Evolutionary conservation across 2,113 vertebrate species (phyloP).

Genomic region (Pelusios castaneus): DNA sequence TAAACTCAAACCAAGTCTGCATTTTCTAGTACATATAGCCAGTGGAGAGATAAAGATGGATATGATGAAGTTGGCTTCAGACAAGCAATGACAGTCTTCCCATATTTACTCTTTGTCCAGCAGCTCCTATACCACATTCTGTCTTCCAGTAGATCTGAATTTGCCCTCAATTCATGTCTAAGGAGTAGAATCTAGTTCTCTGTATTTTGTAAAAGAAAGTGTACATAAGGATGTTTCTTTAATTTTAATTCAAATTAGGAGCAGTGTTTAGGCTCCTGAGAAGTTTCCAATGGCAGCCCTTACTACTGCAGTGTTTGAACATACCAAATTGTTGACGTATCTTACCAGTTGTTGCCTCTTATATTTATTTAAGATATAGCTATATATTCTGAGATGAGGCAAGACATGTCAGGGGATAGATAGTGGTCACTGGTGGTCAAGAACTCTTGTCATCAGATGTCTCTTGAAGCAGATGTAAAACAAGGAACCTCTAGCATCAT

Average conservation of each 20-base stretch:
- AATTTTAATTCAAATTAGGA: neutral
- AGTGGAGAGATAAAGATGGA: neutral
- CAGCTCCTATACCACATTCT: neutral
- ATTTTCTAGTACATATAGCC: constrained; percentile 13
- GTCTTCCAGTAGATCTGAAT: rapidly evolving
- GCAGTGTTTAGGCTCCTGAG: neutral
- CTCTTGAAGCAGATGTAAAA: too few relatives aligned
- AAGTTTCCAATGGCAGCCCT: neutral
- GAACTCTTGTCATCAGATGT: neutral
- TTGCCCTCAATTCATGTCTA: neutral
- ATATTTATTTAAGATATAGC: neutral
- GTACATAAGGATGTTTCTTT: neutral
- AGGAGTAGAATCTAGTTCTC: neutral
- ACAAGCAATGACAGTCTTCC: constrained; percentile 6
- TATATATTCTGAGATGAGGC: neutral
- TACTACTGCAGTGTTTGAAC: neutral
- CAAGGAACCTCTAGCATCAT: neutral
- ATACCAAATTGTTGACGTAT: neutral
- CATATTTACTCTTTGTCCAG: neutral
- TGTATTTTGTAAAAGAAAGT: neutral
- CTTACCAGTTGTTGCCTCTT: neutral
- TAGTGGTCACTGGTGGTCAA: neutral
- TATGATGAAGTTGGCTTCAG: neutral
- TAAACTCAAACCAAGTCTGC: neutral
- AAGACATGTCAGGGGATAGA: neutral